These are phyloP conservation scores for Chaetodon auriga DNA, from an alignment of 2,113 vertebrate species.

Conservation along the genomic window DNA sequence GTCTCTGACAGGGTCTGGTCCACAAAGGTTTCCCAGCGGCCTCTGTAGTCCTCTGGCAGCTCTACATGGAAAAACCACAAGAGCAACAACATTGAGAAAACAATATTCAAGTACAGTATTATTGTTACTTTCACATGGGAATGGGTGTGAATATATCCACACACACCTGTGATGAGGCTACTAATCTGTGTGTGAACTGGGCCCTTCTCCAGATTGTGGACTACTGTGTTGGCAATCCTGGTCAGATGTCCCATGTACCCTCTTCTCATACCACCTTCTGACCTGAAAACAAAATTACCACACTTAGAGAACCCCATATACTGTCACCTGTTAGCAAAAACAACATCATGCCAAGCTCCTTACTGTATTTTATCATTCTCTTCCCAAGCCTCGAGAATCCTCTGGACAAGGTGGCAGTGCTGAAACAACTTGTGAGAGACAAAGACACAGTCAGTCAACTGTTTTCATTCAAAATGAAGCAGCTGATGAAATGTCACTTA, in stretches of 20 bases:
- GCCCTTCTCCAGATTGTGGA: slow-evolving; percentile 94
- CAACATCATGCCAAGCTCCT: slow-evolving; percentile 61
- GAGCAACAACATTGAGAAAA: not conserved
- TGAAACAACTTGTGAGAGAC: slow-evolving; percentile 90
- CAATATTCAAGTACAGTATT: not conserved
- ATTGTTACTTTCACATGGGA: not conserved
- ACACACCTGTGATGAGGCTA: slow-evolving; percentile 91
- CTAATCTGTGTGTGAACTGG: slow-evolving; percentile 90
- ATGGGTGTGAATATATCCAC: not conserved
- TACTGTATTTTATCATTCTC: slow-evolving; percentile 96
- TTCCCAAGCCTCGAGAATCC: slow-evolving; percentile 97
- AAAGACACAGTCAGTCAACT: slow-evolving; percentile 24
- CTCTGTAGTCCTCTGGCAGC: slow-evolving; percentile 93
- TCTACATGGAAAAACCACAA: slow-evolving; percentile 79
- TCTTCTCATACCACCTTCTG: slow-evolving; percentile 92
- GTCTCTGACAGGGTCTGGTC: slow-evolving; percentile 93
- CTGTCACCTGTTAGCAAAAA: not conserved
- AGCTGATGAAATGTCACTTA: not conserved
- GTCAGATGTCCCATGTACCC: slow-evolving; percentile 99
- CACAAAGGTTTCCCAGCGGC: slow-evolving; percentile 96
- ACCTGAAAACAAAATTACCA: slow-evolving; percentile 79
- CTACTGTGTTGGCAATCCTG: slow-evolving; percentile 94
- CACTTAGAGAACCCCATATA: not conserved
- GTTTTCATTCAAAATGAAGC: not conserved
- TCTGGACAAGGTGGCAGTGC: slow-evolving; percentile 93